Conservation (phyloP, 2,113 vertebrate genomes). For the Bambusicola thoracicus region DNA sequence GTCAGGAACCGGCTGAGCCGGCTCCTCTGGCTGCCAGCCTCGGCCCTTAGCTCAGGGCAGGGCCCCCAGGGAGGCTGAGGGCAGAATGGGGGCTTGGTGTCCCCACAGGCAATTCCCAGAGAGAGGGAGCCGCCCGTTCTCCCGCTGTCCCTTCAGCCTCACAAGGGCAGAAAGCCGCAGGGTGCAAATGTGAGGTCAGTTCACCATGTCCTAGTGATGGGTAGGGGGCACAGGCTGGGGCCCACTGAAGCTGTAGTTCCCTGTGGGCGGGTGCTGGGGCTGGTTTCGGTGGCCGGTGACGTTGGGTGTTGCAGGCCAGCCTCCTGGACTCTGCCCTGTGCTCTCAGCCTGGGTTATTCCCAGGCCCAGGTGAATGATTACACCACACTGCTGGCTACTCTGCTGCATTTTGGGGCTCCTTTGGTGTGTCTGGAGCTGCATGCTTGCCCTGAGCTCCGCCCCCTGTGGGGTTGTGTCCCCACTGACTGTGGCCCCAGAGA, state of each 20-base stretch:
- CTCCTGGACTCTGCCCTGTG: slow-evolving; percentile 28
- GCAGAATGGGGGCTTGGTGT: background rate
- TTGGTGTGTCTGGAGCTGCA: accelerated
- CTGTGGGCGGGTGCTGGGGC: accelerated
- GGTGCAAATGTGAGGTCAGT: accelerated
- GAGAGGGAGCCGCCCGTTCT: background rate
- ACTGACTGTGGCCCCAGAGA: background rate
- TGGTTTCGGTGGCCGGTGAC: background rate
- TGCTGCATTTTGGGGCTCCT: background rate
- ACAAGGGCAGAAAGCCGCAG: background rate
- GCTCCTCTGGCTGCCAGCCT: slow-evolving; percentile 38
- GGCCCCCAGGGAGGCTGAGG: accelerated
- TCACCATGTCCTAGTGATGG: accelerated
- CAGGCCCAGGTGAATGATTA: slow-evolving; percentile 11
- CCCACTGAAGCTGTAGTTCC: background rate
- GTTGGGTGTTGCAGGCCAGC: background rate
- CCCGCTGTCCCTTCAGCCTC: accelerated
- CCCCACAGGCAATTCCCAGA: accelerated
- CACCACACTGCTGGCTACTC: background rate
- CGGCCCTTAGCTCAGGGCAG: background rate
- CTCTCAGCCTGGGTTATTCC: background rate
- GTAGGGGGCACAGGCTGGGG: background rate
- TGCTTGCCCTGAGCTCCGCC: background rate
- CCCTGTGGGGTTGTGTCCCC: background rate
- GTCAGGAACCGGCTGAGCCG: slow-evolving; percentile 55